Conservation (phyloP, 1,140 invertebrate genomes). For the Diorhabda carinulata region DNA sequence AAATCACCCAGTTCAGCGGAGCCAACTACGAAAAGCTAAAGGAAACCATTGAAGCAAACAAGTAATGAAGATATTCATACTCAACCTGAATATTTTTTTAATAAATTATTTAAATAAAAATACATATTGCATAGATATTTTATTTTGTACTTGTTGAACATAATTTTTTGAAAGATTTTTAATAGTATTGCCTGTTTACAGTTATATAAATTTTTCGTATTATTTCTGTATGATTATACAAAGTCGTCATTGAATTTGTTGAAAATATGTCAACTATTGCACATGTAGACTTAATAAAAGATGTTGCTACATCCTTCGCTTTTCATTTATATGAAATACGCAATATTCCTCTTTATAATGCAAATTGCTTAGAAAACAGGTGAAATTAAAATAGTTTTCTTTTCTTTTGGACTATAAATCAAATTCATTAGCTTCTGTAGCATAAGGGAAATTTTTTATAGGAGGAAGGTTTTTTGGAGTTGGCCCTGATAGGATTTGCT, state of each 20-base stretch:
- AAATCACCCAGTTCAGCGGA: conserved; percentile 72
- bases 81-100: conserved; percentile 5
- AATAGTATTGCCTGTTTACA: neutral
- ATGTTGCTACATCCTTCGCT: neutral
- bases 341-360: too few species aligned
- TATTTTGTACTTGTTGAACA: conserved; percentile 16
- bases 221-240: neutral
- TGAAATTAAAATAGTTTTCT: too few species aligned
- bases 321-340: too few species aligned
- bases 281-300: neutral
- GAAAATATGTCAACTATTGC: neutral
- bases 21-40: conserved; percentile 73
- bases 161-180: conserved; percentile 11
- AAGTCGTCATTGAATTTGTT: neutral
- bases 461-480: too few species aligned
- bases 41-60: conserved; percentile 59
- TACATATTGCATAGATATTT: conserved; percentile 14
- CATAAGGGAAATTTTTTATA: too few species aligned
- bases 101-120: conserved; percentile 9
- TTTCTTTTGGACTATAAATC: too few species aligned
- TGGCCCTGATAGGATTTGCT: too few species aligned
- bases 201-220: neutral
- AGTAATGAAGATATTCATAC: conserved; percentile 42
- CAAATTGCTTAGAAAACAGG: too few species aligned
- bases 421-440: too few species aligned